Evolutionary conservation across 92 coral and sea anemone species (phyloP), one percentile per base, ranked within the genome.

Genomic region (Epizoanthus ramosus): DNA sequence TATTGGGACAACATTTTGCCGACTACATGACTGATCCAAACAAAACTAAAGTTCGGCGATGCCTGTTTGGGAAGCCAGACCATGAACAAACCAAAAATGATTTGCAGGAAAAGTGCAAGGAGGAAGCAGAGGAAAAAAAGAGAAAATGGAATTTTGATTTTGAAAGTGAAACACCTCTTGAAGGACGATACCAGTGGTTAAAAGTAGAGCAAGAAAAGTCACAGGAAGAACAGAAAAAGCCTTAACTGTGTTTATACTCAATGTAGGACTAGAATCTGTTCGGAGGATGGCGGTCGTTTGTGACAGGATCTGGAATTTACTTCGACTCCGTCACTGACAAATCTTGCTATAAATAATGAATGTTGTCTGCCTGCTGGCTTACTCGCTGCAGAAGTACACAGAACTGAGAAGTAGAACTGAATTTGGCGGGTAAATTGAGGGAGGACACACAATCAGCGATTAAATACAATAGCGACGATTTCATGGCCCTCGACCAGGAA

Each of bases 41-140:
- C 3, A 21, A 8, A 10, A 10, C 2, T 0, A 84, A 76, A 56
- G 95, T 81, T 4, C 88, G 67, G 68, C 88, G 85, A 7, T 85
- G 95, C 80, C 85, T 92, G 76, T 92, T 92, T 60, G 95, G 95
- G 12, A 88, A 66, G 10, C 84, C 93, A 75, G 90, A 92, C 35
- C 87, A 74, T 37, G 80, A 82, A 66, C 56, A 68, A 10, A 37
- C 15, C 15, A 57, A 84, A 63, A 68, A 63, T 13, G 85, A 69
- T 19, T 57, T 57, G 18, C n/a, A 66, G 57, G 80, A 76, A 35
- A 90, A 84, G 70, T 66, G 52, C 24, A 80, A 85, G 61, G 80
- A 87, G 15, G 91, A 87, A 8, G 25, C 24, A 7, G 87, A 85
- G n/a, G 89, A 90, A 67, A 92, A 84, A 87, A 86, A 83, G 67